These are phyloP conservation scores for Neocrepidodera transversa DNA, from an alignment of 2,888 invertebrate genomes.

Conservation along the genomic window DNA sequence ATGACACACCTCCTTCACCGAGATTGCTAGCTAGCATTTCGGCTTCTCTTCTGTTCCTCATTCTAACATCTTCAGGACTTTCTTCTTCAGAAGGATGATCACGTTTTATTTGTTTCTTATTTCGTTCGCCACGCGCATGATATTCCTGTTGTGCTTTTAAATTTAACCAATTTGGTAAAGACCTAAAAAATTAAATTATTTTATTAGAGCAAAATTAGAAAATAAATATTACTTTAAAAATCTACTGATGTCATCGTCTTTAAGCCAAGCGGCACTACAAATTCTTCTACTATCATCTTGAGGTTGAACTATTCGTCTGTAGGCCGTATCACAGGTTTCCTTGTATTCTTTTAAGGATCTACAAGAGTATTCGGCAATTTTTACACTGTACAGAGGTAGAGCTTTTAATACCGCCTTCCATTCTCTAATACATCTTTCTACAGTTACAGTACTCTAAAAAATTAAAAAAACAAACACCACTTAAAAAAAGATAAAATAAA, in stretches of 20 bases:
- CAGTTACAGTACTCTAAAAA: slow-evolving; percentile 74
- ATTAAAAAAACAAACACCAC: background rate
- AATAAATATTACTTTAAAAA: slow-evolving; percentile 76
- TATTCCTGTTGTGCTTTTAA: slow-evolving; percentile 64
- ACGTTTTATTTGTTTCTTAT: slow-evolving; percentile 54
- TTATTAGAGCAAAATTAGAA: background rate
- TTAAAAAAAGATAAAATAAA: no score
- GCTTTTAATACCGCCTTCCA: slow-evolving; percentile 73
- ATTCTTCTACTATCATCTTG: slow-evolving; percentile 75
- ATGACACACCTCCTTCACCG: slow-evolving; percentile 84
- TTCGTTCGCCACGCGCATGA: slow-evolving; percentile 57
- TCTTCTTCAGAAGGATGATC: slow-evolving; percentile 72
- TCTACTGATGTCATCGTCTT: slow-evolving; percentile 93
- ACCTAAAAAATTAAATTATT: slow-evolving; percentile 59
- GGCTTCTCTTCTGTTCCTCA: slow-evolving; percentile 85
- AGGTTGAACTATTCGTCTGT: slow-evolving; percentile 78
- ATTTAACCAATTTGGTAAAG: slow-evolving; percentile 80
- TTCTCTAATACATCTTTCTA: slow-evolving; percentile 72
- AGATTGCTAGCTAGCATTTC: slow-evolving; percentile 89
- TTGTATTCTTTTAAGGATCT: slow-evolving; percentile 75
- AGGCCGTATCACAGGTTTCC: slow-evolving; percentile 77
- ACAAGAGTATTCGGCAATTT: slow-evolving; percentile 75
- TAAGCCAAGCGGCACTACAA: slow-evolving; percentile 87
- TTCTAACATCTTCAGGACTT: slow-evolving; percentile 79
- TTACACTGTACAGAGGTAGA: slow-evolving; percentile 77